Base-by-base conservation (phyloP, 2,113 vertebrate species). In the Oxygymnocypris stewartii region DNA sequence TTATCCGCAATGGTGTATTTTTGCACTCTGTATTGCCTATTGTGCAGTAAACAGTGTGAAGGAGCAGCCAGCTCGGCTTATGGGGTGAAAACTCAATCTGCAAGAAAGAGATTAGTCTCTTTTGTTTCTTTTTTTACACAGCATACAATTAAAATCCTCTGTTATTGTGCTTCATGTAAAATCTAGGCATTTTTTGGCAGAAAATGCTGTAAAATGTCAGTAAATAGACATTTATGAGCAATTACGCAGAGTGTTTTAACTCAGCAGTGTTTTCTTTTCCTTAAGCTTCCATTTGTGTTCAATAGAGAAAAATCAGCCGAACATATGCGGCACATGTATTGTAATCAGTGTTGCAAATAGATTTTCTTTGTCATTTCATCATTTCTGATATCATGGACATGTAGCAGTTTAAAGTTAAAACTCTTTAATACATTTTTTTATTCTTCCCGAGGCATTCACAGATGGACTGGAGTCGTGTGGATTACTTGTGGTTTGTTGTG, bases 201-300 rank as follows among this genome's bases (percentile, higher is more conserved):
- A 84, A 65, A 49, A 87, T 69, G 59, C 76, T 61, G 63, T 35
- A 40, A 80, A 37, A 35, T 86, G 54, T 49, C 35, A 59, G 69
- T 85, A 82, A 88, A 86, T 76, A 83, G 65, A 87, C 82, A 80
- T 81, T 87, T 82, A 51, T 82, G 85, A 84, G 54, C 18, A 86
- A 84, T 89, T 82, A 85, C 28, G 31, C 44, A 59, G 18, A 57
- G 49, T 44, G 81, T 82, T 89, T 88, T 73, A 85, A 85, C 47
- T 82, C 79, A 8, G 25, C 13, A 23, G 71, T 79, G 79, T 47
- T 85, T 82, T 83, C 31, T 81, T 87, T 51, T 84, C 42, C 47
- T 35, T 20, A 7, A 86, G 61, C 73, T 47, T 20, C 18, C 4
- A 49, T 79, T 89, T 83, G 82, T 65, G 31, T 40, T 85, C 40